Conservation (phyloP, 2,113 vertebrate species). For the Miniopterus natalensis region DNA sequence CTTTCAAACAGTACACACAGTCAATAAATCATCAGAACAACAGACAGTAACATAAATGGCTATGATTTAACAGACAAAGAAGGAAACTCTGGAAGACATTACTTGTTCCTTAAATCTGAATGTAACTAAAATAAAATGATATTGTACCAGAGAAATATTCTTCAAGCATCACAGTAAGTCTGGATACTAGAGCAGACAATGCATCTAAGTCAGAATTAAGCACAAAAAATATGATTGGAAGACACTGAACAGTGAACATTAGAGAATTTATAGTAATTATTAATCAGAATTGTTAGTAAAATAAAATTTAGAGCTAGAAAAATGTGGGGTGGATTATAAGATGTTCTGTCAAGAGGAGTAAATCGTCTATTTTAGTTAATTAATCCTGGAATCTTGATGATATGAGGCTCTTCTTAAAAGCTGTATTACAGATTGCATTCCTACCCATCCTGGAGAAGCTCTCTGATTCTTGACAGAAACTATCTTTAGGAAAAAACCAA, state of each 20-base stretch:
- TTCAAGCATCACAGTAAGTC: not conserved
- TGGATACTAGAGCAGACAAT: not conserved
- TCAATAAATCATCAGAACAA: not conserved
- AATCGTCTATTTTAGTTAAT: not conserved
- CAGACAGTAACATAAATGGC: not conserved
- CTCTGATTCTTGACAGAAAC: not conserved
- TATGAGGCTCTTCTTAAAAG: not conserved
- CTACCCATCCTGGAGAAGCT: not conserved
- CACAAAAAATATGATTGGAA: not conserved
- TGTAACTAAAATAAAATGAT: constrained; percentile 26
- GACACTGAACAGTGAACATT: not conserved
- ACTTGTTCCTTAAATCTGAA: not conserved
- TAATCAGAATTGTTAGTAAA: not conserved
- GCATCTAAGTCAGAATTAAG: not conserved
- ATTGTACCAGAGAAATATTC: not conserved
- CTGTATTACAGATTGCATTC: not conserved
- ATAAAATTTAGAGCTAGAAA: not conserved
- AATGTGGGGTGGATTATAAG: not conserved
- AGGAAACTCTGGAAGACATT: not conserved
- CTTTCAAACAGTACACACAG: not conserved
- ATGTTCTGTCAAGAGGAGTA: not conserved
- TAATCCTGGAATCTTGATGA: not conserved
- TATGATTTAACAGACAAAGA: not conserved
- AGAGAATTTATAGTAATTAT: not conserved
- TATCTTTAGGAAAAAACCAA: not conserved